Conservation (phyloP, 2,797 vertebrate species). For the Linurgus olivaceus region DNA sequence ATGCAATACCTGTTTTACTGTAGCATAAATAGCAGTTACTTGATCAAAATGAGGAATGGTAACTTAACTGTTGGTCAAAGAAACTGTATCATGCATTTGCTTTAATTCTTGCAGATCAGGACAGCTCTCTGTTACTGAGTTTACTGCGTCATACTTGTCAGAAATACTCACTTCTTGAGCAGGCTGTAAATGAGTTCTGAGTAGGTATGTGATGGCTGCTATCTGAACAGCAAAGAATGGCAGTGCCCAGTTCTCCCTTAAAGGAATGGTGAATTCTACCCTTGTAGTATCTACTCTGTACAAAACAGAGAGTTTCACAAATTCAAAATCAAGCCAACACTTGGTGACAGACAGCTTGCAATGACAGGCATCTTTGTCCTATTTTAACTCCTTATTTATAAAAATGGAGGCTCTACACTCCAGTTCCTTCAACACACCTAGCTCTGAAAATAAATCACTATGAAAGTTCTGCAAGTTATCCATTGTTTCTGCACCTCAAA, state of each 20-base stretch:
- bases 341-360: not conserved
- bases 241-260: conserved; percentile 97
- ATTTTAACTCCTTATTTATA: not conserved
- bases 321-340: not conserved
- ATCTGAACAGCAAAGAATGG: conserved; percentile 94
- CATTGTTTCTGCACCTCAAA: not conserved
- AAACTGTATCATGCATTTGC: not conserved
- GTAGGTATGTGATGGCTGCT: conserved; percentile 87
- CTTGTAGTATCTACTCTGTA: conserved; percentile 93
- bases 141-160: not conserved
- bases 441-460: not conserved
- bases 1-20: not conserved
- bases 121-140: not conserved
- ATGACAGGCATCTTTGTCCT: not conserved
- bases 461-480: not conserved
- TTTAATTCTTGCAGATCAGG: not conserved
- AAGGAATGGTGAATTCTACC: conserved; percentile 96
- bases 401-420: not conserved
- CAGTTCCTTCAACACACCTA: not conserved
- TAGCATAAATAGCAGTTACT: not conserved
- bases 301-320: conserved; percentile 24
- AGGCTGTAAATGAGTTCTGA: conserved; percentile 82
- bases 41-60: not conserved
- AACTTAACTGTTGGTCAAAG: not conserved
- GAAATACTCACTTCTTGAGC: conserved; percentile 83